Evolutionary conservation across 1,140 invertebrate genomes (phyloP).

Genomic region (Meteorus sp.): DNA sequence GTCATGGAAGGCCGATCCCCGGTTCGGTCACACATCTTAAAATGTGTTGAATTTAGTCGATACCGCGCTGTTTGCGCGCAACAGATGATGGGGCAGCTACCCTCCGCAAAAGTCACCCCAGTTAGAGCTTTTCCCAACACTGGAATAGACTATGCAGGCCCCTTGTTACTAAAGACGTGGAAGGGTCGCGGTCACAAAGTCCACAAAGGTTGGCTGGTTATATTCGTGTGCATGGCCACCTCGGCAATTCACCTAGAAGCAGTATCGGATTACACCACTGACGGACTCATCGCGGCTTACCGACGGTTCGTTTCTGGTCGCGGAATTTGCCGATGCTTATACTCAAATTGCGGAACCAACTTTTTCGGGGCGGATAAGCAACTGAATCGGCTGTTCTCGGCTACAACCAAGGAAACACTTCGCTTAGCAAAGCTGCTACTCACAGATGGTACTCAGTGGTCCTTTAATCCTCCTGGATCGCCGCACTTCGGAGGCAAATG

Average conservation of each 20-base stretch:
- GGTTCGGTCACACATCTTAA: slow-evolving; percentile 23
- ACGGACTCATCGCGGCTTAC: neutral
- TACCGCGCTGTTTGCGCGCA: neutral
- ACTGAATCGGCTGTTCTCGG: neutral
- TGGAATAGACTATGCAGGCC: slow-evolving; percentile 45
- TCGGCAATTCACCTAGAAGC: slow-evolving; percentile 36
- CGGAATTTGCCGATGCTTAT: neutral
- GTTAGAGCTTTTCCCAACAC: slow-evolving; percentile 34
- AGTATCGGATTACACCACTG: slow-evolving; percentile 3
- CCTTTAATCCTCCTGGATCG: slow-evolving; percentile 36
- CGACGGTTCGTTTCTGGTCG: neutral
- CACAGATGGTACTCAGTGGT: slow-evolving; percentile 28
- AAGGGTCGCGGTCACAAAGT: slow-evolving; percentile 22
- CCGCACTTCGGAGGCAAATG: slow-evolving; percentile 42
- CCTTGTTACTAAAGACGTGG: slow-evolving; percentile 36
- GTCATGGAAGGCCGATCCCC: slow-evolving; percentile 26
- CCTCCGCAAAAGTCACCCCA: slow-evolving; percentile 35
- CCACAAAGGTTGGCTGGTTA: slow-evolving; percentile 25
- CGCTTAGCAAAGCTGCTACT: slow-evolving; percentile 8
- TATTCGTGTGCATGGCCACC: slow-evolving; percentile 22
- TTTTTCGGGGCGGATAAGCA: slow-evolving; percentile 1
- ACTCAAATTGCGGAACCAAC: slow-evolving; percentile 5
- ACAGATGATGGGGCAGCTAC: slow-evolving; percentile 45
- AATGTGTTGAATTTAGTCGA: slow-evolving; percentile 30
- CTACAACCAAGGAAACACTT: neutral